Conservation (phyloP, 2,113 vertebrate species). For the Rhombomys opimus region DNA sequence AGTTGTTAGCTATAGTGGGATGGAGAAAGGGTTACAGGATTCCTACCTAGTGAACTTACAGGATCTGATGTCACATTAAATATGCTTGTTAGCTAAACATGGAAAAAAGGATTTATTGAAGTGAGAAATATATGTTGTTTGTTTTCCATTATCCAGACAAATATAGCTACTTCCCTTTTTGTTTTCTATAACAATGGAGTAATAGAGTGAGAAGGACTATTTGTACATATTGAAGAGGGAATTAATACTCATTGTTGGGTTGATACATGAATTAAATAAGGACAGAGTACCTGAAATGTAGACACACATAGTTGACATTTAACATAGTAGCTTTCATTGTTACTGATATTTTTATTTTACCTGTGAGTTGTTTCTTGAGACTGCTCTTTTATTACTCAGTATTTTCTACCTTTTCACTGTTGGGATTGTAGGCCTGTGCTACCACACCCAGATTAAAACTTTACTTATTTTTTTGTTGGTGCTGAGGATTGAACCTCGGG, state of each 20-base stretch:
- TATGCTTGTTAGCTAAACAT: conserved; percentile 31
- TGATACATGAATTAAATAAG: conserved; percentile 51
- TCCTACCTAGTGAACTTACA: conserved; percentile 40
- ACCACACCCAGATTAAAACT: neutral
- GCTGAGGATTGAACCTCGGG: neutral
- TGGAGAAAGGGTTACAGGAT: conserved; percentile 7
- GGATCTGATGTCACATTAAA: conserved; percentile 19
- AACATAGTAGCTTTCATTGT: neutral
- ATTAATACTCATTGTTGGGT: conserved; percentile 39
- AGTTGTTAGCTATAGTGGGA: conserved; percentile 21
- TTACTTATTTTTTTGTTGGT: neutral
- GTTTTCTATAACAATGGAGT: conserved; percentile 29
- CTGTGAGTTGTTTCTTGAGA: conserved; percentile 36
- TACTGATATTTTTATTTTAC: conserved; percentile 54
- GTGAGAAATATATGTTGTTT: conserved; percentile 13
- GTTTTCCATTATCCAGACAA: neutral
- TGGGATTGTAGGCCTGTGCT: neutral
- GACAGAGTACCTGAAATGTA: conserved; percentile 18
- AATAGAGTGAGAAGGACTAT: conserved; percentile 21
- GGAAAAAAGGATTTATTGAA: conserved; percentile 58
- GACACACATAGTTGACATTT: conserved; percentile 2
- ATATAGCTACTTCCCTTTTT: neutral
- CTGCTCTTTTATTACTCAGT: conserved; percentile 48
- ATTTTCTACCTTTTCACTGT: neutral
- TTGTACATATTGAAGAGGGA: neutral